These are phyloP conservation scores for Coremacera marginata DNA, from an alignment of 2,888 invertebrate genomes.

Conservation along the genomic window DNA sequence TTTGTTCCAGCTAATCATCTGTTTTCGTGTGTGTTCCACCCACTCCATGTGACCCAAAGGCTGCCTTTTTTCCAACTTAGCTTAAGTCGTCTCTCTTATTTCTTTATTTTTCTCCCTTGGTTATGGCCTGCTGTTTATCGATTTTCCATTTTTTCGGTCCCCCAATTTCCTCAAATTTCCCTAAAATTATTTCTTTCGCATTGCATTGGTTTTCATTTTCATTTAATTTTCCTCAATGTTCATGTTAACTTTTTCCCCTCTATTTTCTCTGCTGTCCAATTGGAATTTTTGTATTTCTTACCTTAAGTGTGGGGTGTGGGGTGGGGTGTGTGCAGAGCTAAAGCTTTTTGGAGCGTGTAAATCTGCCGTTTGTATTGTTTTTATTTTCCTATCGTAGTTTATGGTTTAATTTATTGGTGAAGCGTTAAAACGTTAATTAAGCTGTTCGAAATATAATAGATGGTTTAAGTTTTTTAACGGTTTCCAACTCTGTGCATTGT, in stretches of 20 bases:
- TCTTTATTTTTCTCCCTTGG: not conserved
- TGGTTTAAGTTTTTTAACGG: too few relatives aligned
- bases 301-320: not conserved
- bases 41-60: not conserved
- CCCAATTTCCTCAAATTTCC: constrained; percentile 14
- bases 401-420: constrained; percentile 19
- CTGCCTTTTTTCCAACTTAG: not conserved
- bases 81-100: not conserved
- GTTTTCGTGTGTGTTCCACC: not conserved
- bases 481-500: too few relatives aligned
- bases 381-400: constrained; percentile 11
- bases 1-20: not conserved
- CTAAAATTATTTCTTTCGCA: not conserved
- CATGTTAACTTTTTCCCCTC: not conserved
- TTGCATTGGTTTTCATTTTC: constrained; percentile 23
- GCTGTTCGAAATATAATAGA: constrained; percentile 1
- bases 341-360: constrained; percentile 10
- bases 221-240: not conserved
- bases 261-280: not conserved
- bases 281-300: not conserved
- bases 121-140: constrained; percentile 25
- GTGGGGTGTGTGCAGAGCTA: not conserved
- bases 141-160: constrained; percentile 21
- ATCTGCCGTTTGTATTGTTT: not conserved
- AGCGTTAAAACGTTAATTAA: constrained; percentile 29